Base-by-base conservation (phyloP, 2,797 vertebrate genomes). In the Coregonus suidteri region DNA sequence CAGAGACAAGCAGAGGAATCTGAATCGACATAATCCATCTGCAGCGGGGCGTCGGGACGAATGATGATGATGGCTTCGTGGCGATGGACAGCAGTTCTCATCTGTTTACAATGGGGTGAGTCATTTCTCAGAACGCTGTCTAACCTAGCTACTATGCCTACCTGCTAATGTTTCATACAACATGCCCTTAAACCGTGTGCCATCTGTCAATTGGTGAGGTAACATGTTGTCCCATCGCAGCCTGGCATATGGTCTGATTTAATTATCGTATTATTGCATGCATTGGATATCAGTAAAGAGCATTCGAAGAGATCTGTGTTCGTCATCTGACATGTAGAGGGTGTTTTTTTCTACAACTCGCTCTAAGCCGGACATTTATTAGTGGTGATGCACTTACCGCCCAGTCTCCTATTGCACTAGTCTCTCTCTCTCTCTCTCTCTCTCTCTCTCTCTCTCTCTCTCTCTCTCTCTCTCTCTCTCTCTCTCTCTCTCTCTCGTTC, bases 91-190 rank as follows among this genome's bases (percentile, higher is more conserved):
- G 77, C 88, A 2, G 70, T 89, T 41, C 79, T 93, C 68, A 18
- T 93, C 6, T 84, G 84, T 76, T 76, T 93, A 5, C 86, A 88
- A 18, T 90, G 90, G 83, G 93, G 95, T 95, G 87, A 95, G 94
- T 92, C 25, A 11, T 9, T 30, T 64, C n/a, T 25, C 59, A n/a
- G 7, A 11, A 11, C 3, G 9, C 41, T 11, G 2, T 47, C 41
- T 34, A 9, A 6, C n/a, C n/a, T 9, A 18, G 4, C 20, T 20
- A 51, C 62, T 41, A 2, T 15, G 37, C 41, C 65, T 69, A 47
- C 59, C 41, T 37, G 75, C 34, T 79, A 69, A 80, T 75, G 71
- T 82, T 69, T 76, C n/a, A 53, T 71, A 71, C 13, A 71, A 18
- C 6, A 18, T 72, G 75, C 77, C 15, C 31, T 20, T 47, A 18